Conservation (phyloP, 30 jellyfish, hydroid and myxozoan genomes). For the Sanderia malayensis region DNA sequence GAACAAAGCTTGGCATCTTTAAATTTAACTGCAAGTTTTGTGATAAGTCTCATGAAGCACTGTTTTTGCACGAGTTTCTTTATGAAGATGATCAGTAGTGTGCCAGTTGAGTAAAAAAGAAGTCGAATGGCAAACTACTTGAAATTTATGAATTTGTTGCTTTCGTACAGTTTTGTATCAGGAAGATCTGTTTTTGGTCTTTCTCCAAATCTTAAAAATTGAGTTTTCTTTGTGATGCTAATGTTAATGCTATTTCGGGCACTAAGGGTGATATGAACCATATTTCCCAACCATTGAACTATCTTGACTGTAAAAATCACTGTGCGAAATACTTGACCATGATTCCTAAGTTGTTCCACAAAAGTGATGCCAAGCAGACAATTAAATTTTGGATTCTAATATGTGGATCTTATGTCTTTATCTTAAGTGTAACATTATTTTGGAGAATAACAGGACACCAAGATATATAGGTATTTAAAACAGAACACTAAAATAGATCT, state of each 20-base stretch:
- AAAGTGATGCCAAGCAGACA: slow-evolving; percentile 2
- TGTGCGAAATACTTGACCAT: too few relatives aligned
- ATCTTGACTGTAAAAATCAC: too few relatives aligned
- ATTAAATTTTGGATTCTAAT: background rate
- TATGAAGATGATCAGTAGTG: background rate
- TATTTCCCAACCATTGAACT: background rate
- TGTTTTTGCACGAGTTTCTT: slow-evolving; percentile 13
- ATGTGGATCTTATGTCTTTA: too few relatives aligned
- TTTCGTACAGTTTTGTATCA: background rate
- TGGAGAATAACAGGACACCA: too few relatives aligned
- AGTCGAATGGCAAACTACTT: background rate
- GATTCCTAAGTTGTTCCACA: background rate
- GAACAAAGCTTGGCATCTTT: slow-evolving; percentile 27
- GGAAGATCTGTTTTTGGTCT: background rate
- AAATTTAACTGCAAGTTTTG: slow-evolving; percentile 19
- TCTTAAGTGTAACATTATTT: too few relatives aligned
- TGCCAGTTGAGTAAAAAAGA: background rate
- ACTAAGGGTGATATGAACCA: background rate
- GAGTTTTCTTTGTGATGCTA: background rate
- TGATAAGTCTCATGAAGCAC: slow-evolving; percentile 11
- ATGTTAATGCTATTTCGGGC: background rate
- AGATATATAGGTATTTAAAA: too few relatives aligned
- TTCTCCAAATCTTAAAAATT: background rate
- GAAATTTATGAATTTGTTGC: background rate
- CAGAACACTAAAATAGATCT: too few relatives aligned